Evolutionary conservation across 2,113 vertebrate species (phyloP).

Genomic region (Fregetta grallaria): DNA sequence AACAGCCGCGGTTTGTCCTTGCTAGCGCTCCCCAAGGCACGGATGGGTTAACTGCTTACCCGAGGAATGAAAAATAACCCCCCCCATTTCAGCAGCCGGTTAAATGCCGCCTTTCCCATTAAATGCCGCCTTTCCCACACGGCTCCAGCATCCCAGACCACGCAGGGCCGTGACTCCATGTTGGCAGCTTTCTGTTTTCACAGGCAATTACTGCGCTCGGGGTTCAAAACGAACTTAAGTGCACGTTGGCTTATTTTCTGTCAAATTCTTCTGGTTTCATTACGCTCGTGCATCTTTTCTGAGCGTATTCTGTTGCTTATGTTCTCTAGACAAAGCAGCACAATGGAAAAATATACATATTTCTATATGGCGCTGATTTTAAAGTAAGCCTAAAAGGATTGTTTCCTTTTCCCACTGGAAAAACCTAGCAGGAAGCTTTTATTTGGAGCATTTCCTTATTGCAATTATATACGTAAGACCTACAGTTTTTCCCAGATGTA

Average conservation of each 20-base stretch:
- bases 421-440: not conserved
- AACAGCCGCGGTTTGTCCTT: not conserved
- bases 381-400: not conserved
- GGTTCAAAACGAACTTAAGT: not conserved
- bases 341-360: accelerated
- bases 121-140: conserved; percentile 4
- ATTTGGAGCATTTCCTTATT: not conserved
- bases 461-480: not conserved
- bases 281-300: not conserved
- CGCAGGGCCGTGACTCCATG: not conserved
- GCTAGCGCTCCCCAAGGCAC: not conserved
- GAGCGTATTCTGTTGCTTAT: not conserved
- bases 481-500: not conserved
- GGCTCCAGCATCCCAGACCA: not conserved
- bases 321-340: not conserved
- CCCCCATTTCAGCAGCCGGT: not conserved
- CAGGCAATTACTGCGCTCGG: not conserved
- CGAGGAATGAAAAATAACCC: not conserved
- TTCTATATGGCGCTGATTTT: not conserved
- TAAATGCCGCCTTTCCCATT: not conserved
- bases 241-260: not conserved
- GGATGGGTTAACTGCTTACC: not conserved
- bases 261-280: not conserved
- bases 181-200: not conserved
- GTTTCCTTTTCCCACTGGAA: not conserved